Evolutionary conservation across 2,888 invertebrate species (phyloP).

Genomic region (Ophioninae sp.): DNA sequence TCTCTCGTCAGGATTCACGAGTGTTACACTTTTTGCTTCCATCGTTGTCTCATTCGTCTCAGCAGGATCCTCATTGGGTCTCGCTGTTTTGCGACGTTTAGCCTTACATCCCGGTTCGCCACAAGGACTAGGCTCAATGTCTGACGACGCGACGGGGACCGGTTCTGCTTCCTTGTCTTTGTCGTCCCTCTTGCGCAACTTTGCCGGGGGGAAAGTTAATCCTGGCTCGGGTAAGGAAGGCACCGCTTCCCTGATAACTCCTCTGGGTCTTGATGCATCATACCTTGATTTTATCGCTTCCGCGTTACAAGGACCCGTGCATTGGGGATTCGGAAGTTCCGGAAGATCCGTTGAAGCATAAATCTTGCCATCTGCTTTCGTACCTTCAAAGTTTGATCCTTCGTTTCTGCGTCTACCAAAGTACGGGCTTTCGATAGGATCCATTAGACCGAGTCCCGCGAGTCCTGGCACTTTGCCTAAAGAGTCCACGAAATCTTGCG

Average conservation of each 20-base stretch:
- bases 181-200: conserved; percentile 61
- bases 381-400: conserved; percentile 23
- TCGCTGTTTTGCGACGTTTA: conserved; percentile 51
- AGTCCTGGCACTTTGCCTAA: conserved; percentile 74
- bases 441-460: conserved; percentile 73
- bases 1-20: neutral
- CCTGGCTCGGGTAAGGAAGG: conserved; percentile 64
- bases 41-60: conserved; percentile 7
- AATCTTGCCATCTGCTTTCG: neutral
- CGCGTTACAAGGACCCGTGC: conserved; percentile 67
- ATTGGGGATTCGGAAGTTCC: conserved; percentile 55
- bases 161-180: conserved; percentile 61
- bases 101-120: conserved; percentile 70
- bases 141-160: conserved; percentile 31
- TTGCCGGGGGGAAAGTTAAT: conserved; percentile 36
- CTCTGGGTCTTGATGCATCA: conserved; percentile 60
- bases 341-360: neutral
- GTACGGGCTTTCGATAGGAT: conserved; percentile 75
- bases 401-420: conserved; percentile 67
- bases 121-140: conserved; percentile 69
- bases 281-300: conserved; percentile 22
- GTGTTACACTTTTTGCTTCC: conserved; percentile 48
- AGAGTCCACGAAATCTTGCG: conserved; percentile 75
- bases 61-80: conserved; percentile 14
- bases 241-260: conserved; percentile 70